phyloP scores from a whole-genome alignment of 2,113 vertebrate species.

The Gobio gobio region DNA sequence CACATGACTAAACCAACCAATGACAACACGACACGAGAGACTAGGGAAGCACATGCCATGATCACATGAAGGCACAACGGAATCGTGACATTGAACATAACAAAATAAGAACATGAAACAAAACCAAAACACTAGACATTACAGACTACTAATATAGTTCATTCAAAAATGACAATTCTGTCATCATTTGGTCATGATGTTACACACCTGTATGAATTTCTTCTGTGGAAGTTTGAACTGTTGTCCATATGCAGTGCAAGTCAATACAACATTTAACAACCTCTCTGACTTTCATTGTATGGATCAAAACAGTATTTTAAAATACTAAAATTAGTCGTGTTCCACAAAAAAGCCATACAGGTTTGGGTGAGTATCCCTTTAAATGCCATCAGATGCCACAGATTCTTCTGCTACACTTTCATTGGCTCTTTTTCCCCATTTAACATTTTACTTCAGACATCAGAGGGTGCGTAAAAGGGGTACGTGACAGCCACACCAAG shows the following conservation, averaged over 20 bases:
- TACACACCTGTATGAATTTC: not conserved
- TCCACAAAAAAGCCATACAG: not conserved
- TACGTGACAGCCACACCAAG: constrained; percentile 62
- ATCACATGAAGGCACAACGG: too few species aligned
- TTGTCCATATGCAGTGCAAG: too few species aligned
- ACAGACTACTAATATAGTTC: not conserved
- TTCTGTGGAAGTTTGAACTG: not conserved
- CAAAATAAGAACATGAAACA: too few species aligned
- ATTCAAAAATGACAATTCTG: not conserved
- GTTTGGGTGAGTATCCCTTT: not conserved
- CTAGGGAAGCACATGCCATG: too few species aligned
- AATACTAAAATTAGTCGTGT: too few species aligned
- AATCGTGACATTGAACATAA: too few species aligned
- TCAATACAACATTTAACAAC: not conserved
- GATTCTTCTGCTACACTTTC: constrained; percentile 1
- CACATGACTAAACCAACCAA: too few species aligned
- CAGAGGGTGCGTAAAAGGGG: not conserved
- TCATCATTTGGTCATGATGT: not conserved
- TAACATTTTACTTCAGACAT: not conserved
- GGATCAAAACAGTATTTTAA: not conserved
- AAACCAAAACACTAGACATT: too few species aligned
- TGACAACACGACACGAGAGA: too few species aligned
- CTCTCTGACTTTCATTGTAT: not conserved
- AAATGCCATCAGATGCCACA: constrained; percentile 12
- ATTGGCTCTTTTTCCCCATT: constrained; percentile 25